Percentiles rank a stretch among this genome's conserved stretches.
These are phyloP conservation scores for Salmo trutta DNA, from an alignment of 2,797 vertebrate genomes.

Conservation along the genomic window DNA sequence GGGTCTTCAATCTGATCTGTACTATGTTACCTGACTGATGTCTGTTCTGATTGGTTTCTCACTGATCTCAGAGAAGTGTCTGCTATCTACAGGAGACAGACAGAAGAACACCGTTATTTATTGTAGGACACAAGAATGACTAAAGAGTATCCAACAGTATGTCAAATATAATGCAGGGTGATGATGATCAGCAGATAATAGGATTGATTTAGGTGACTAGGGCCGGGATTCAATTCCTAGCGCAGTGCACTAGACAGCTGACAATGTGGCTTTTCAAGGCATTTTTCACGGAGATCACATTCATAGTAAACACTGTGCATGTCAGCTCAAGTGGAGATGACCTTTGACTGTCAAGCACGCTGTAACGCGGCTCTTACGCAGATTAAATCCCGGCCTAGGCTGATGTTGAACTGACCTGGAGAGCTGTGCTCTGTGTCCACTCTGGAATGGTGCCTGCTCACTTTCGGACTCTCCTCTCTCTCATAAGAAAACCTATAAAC, in stretches of 20 bases:
- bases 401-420: conserved; percentile 46
- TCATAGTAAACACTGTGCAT: not conserved
- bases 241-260: not conserved
- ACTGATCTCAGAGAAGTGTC: conserved; percentile 58
- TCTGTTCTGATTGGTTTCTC: conserved; percentile 58
- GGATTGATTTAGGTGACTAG: not conserved
- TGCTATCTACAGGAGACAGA: conserved; percentile 41
- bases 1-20: not conserved
- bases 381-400: not conserved
- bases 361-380: not conserved
- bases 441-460: conserved; percentile 53
- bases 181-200: not conserved
- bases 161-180: too few relatives aligned
- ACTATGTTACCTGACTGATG: conserved; percentile 68
- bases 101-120: not conserved
- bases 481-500: conserved; percentile 69
- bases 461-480: conserved; percentile 60
- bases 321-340: not conserved
- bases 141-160: not conserved
- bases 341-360: not conserved
- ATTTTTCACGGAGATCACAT: not conserved
- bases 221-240: not conserved
- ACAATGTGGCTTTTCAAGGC: not conserved
- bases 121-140: not conserved
- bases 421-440: conserved; percentile 56